Evolutionary conservation across 2,888 invertebrate genomes (phyloP), one percentile per base, ranked within the genome.

Genomic region (Meloe dianella): DNA sequence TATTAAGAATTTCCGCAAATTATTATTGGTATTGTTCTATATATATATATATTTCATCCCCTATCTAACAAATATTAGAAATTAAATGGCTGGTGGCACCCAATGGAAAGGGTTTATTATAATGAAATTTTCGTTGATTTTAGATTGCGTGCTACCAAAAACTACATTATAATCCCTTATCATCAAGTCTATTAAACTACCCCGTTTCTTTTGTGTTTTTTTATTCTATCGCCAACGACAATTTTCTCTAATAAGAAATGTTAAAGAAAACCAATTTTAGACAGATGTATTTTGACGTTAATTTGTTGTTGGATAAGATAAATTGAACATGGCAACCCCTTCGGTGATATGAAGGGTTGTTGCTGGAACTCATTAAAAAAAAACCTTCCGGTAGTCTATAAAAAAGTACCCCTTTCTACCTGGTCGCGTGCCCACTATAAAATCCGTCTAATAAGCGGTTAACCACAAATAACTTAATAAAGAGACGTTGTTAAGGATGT

Each of bases 401-500:
- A 72, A 73, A 74, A 73, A 51, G 70, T 76, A 77, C 79, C 79
- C 79, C 76, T 68, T 80, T 80, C 71, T 82, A 82, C 82, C 82
- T 82, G 82, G 80, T 81, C 82, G 81, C 82, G 82, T 82, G 82
- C 78, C 74, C 79, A 77, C 78, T 80, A 82, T 81, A 81, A 81
- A 81, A 80, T 77, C 70, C 72, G 73, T 73, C 78, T 81, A 81
- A 81, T 80, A 80, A 81, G 81, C 80, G 82, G 82, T 81, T 81
- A 80, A 81, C 82, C 81, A 78, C 81, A 78, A 81, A 82, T 81
- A 81, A 82, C 82, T 82, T 82, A 82, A 82, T 82, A 81, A 82
- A 80, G 71, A 72, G 77, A 75, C 75, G 74, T 72, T 74, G 70
- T 66, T 68, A 47, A 64, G 65, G 70, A 72, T 71, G 71, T 71